Conservation (phyloP, 2,888 invertebrate species). For the Sphecodes monilicornis region DNA sequence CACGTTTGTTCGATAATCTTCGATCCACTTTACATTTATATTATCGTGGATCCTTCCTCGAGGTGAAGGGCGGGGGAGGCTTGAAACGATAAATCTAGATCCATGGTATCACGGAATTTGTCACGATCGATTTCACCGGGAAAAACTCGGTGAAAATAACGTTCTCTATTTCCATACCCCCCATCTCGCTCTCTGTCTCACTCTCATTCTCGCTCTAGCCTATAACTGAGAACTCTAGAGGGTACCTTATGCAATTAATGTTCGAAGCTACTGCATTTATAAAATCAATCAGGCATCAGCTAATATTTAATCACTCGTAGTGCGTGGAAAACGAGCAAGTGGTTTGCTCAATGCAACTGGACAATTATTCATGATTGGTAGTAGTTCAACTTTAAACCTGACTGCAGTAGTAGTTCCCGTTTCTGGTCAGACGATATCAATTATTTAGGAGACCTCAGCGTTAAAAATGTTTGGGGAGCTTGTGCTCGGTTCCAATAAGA, state of each 20-base stretch:
- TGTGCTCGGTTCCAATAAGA: not conserved
- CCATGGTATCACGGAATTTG: constrained; percentile 43
- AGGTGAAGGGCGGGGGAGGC: not conserved
- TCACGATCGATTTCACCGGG: constrained; percentile 30
- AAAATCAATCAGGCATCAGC: not conserved
- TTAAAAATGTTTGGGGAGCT: not conserved
- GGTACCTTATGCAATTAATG: not conserved
- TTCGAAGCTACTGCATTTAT: not conserved
- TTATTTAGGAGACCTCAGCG: not conserved
- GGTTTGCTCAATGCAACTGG: not conserved
- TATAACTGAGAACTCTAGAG: not conserved
- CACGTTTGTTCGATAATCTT: constrained; percentile 55
- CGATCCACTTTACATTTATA: constrained; percentile 61
- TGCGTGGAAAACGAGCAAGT: not conserved
- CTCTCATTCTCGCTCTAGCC: not conserved
- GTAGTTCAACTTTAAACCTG: not conserved
- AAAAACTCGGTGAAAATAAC: not conserved
- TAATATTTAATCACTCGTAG: not conserved
- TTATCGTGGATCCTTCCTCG: constrained; percentile 46
- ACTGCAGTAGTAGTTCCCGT: not conserved
- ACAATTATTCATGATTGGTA: not conserved
- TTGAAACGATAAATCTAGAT: constrained; percentile 50
- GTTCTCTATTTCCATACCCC: not conserved
- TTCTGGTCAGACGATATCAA: not conserved
- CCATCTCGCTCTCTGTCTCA: not conserved